Base-by-base conservation (phyloP, 2,888 invertebrate genomes). In the Drosophila anomelani region DNA sequence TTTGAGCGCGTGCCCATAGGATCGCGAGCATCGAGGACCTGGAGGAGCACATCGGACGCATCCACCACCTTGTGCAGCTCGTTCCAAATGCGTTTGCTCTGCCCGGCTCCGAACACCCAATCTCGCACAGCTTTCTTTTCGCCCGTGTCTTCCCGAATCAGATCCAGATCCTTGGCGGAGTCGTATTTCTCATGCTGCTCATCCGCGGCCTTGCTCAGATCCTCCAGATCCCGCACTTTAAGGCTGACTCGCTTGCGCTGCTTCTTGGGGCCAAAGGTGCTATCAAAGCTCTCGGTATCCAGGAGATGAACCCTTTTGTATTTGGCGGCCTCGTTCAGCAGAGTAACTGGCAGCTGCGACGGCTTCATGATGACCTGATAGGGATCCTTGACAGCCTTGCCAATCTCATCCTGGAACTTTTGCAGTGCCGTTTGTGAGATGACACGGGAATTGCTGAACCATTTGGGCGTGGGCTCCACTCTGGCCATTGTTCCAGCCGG, bases 41-140 rank as follows among this genome's bases (percentile, higher is more conserved):
- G 98, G 34, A 99, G 93, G 17, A 99, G 93, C 6, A 99, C 98
- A 94, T 99, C 99, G 0, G 99, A 98, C 4, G 99, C 98, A 92
- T 99, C 99, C 61, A 99, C 95, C 34, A 99, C 99, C 94, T 99
- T 99, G 92, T 99, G 98, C 49, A 99, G 93, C 92, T 99, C 99
- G 93, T 98, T 98, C 99, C 99, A 99, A 88, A 99, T 98, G 81
- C 99, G 95, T 93, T 95, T 97, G 84, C 99, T 99, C 93, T 98
- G 98, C 1, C 99, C 98, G 32, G 98, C 98, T 58, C 95, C 96
- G 95, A 98, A 98, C 3, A 98, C 96, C 96, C 98, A 98, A 92
- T 99, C 99, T 75, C 97, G 95, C 53, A 96, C 95, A 20, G 96
- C 95, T 80, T 96, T 95, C 90, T 94, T 95, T 9, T 96, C 95